These are phyloP conservation scores for Stomatorhinus walkeri DNA, from an alignment of 2,797 vertebrate genomes.

Conservation along the genomic window DNA sequence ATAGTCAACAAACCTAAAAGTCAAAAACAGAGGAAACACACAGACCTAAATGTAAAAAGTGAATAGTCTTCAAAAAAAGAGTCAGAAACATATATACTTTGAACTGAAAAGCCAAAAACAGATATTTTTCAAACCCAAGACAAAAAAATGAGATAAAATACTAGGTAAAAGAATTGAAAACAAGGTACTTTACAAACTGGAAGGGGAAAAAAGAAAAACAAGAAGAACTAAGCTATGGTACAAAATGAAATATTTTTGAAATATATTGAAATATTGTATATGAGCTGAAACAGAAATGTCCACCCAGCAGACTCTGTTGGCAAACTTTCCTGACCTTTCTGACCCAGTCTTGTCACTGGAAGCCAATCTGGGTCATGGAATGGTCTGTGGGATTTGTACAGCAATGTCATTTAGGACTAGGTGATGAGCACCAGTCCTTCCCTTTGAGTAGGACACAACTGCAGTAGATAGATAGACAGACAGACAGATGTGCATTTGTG, in stretches of 20 bases:
- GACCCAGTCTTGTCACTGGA: neutral
- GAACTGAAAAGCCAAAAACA: neutral
- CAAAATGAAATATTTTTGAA: neutral
- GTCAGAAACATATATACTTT: neutral
- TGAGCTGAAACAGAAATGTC: neutral
- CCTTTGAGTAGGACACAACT: neutral
- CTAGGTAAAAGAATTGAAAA: neutral
- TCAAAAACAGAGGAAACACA: neutral
- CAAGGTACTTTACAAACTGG: neutral
- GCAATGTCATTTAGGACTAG: neutral
- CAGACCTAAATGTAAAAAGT: neutral
- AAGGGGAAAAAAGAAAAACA: neutral
- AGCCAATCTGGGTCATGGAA: neutral
- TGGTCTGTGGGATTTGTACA: neutral
- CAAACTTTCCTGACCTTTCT: slow-evolving; percentile 1
- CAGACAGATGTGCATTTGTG: neutral
- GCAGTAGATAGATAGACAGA: neutral
- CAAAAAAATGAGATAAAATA: neutral
- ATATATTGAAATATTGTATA: neutral
- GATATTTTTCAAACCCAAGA: neutral
- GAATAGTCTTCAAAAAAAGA: neutral
- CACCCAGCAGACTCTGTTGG: neutral
- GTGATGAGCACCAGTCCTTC: neutral
- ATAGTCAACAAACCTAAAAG: neutral
- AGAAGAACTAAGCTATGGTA: neutral